Percentiles rank a stretch among this genome's conserved stretches.
These are phyloP conservation scores for Chloropsis hardwickii DNA, from an alignment of 2,113 vertebrate genomes.

Conservation along the genomic window DNA sequence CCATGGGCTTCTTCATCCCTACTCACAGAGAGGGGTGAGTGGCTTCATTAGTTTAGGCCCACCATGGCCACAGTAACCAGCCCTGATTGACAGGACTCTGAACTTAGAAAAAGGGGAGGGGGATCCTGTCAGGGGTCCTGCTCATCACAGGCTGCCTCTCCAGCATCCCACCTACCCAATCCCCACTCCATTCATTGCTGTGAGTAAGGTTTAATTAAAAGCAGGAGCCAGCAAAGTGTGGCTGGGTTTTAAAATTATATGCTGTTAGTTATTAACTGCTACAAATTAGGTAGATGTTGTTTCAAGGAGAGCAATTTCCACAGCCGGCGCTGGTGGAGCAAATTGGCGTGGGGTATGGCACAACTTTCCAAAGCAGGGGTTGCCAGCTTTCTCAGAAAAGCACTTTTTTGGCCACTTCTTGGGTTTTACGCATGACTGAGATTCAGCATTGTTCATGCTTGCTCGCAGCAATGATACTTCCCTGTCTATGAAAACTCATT, in stretches of 20 bases:
- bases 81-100: background rate
- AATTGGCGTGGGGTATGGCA: background rate
- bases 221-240: slow-evolving; percentile 7
- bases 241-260: slow-evolving; percentile 34
- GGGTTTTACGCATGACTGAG: background rate
- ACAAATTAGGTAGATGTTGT: slow-evolving; percentile 45
- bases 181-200: background rate
- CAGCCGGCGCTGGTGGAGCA: background rate
- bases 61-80: background rate
- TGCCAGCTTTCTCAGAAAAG: background rate
- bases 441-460: slow-evolving; percentile 40
- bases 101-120: background rate
- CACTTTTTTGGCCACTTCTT: background rate
- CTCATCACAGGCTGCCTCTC: background rate
- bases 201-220: slow-evolving; percentile 20
- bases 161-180: background rate
- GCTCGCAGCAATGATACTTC: slow-evolving; percentile 46
- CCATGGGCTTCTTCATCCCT: fast-evolving
- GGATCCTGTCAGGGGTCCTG: background rate
- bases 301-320: slow-evolving; percentile 40
- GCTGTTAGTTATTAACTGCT: slow-evolving; percentile 33
- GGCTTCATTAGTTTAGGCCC: background rate
- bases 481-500: slow-evolving; percentile 44
- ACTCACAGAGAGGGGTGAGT: background rate
- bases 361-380: background rate